Evolutionary conservation across 2,797 vertebrate genomes (phyloP).

Genomic region (Dromococcyx pavoninus): DNA sequence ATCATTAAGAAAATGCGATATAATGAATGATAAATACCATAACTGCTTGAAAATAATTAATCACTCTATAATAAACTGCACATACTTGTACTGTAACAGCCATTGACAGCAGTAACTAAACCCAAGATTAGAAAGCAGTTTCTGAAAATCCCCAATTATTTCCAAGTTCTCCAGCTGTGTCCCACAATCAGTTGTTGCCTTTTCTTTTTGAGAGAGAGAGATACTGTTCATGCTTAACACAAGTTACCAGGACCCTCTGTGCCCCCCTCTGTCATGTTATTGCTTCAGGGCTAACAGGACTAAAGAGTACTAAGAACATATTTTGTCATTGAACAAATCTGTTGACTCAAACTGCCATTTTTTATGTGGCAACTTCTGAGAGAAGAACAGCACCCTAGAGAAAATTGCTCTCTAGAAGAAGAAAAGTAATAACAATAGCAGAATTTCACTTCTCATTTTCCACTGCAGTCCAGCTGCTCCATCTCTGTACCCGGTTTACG

Average conservation of each 20-base stretch:
- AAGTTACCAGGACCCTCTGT: background rate
- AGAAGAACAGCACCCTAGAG: background rate
- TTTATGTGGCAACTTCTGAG: background rate
- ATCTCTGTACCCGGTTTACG: background rate
- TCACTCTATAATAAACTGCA: background rate
- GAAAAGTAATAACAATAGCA: conserved; percentile 14
- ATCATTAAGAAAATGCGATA: background rate
- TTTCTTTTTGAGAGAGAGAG: too few relatives aligned
- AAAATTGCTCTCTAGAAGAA: conserved; percentile 26
- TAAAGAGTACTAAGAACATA: conserved; percentile 2
- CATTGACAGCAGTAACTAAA: background rate
- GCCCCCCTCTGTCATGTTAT: background rate
- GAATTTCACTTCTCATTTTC: conserved; percentile 26
- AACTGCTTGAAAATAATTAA: background rate
- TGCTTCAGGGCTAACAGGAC: conserved; percentile 14
- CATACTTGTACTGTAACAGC: background rate
- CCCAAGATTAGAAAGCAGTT: background rate
- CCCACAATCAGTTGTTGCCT: background rate
- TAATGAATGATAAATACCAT: background rate
- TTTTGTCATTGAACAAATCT: conserved; percentile 43
- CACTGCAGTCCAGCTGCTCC: background rate
- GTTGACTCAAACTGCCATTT: conserved; percentile 39
- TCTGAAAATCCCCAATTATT: background rate
- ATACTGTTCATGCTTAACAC: background rate
- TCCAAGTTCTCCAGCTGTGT: background rate